Base-by-base conservation (phyloP, 2,888 invertebrate species). In the Caenorhabditis sulstoni region DNA sequence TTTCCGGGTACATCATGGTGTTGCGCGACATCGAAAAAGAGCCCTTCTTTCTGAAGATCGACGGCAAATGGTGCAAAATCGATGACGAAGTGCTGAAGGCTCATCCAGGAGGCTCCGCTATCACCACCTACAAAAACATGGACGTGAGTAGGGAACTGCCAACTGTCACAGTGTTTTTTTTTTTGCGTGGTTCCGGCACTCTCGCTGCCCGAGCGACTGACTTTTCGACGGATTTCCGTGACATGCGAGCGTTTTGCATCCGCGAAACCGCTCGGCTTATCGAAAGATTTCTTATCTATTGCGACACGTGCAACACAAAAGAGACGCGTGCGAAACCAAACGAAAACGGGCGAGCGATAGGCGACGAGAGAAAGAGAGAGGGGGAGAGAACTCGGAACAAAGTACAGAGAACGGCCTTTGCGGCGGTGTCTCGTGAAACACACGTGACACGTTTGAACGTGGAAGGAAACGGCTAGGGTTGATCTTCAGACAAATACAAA, bases 101-200 rank as follows among this genome's bases (percentile, higher is more conserved):
- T 39, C 88, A 87, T 78, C 88, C 88, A 11, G 88, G 88, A 29
- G 87, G 87, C n/a, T 82, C 81, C 45, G 89, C 88, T 11, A 86
- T 89, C 70, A 86, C 86, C 49, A 85, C 89, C 16, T 89, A 89
- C 77, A 81, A 81, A 44, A 87, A 88, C 77, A 83, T 82, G 73
- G 89, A 86, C 53, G 86, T 85, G 44, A 73, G 75, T 52, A n/a
- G n/a, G 29, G 7, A 29, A 29, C 29, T 29, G 3, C 29, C 4
- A 29, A 29, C 7, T n/a, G n/a, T 18, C 11, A 4, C 2, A 3
- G 4, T 16, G 37, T 18, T 37, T 7, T 45, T n/a, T n/a, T n/a
- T n/a, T n/a, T n/a, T n/a, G n/a, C n/a, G n/a, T n/a, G n/a, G n/a
- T n/a, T n/a, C n/a, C n/a, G n/a, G n/a, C n/a, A n/a, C n/a, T n/a